Evolutionary conservation across 2,113 vertebrate species (phyloP).

Genomic region (Alces alces): DNA sequence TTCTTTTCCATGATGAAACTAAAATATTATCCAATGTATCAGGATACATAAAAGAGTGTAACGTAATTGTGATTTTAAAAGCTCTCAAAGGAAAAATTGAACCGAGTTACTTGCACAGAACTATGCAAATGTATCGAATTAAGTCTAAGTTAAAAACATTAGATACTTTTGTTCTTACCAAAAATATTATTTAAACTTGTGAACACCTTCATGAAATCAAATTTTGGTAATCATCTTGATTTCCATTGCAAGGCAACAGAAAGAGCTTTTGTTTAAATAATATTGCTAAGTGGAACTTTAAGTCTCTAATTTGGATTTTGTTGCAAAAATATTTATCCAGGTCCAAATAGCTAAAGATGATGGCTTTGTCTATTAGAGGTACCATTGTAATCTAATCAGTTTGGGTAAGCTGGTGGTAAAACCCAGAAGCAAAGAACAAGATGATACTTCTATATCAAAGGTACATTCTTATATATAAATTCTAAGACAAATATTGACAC

Average conservation of each 20-base stretch:
- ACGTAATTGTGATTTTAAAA: conserved; percentile 11
- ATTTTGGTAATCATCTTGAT: background rate
- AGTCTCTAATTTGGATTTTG: background rate
- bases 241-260: background rate
- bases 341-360: background rate
- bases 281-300: background rate
- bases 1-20: conserved; percentile 47
- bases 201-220: background rate
- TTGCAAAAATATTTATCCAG: background rate
- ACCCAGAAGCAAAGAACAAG: background rate
- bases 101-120: background rate
- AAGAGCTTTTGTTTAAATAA: conserved; percentile 21
- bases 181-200: conserved; percentile 15
- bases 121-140: background rate
- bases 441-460: conserved; percentile 44
- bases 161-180: background rate
- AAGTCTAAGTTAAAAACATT: conserved; percentile 1
- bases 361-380: background rate
- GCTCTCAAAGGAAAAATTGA: conserved; percentile 38
- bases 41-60: background rate
- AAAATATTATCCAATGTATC: conserved; percentile 43
- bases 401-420: background rate
- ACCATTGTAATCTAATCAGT: background rate
- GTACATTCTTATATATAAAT: conserved; percentile 70
- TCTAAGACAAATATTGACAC: background rate